Conservation (phyloP, 2,113 vertebrate species). For the Castor canadensis region DNA sequence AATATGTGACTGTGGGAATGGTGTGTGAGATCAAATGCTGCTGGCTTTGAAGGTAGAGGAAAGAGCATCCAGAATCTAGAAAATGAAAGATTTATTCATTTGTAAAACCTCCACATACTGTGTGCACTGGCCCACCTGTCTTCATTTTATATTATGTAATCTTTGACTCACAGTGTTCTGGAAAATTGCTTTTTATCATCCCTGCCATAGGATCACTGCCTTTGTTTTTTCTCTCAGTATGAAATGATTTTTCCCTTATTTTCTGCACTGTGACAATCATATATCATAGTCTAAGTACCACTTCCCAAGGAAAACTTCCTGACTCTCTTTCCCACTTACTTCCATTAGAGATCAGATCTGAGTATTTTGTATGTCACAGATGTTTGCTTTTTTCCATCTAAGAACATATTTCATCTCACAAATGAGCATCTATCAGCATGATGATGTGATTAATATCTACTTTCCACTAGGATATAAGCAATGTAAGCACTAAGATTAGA, state of each 20-base stretch:
- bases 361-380: background rate
- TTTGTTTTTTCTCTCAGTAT: background rate
- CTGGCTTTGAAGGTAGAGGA: background rate
- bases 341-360: background rate
- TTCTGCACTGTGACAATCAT: background rate
- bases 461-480: background rate
- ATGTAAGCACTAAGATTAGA: background rate
- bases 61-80: background rate
- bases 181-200: background rate
- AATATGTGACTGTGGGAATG: background rate
- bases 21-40: background rate
- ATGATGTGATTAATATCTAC: background rate
- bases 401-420: background rate
- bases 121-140: fast-evolving
- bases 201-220: background rate
- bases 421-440: background rate
- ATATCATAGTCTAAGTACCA: background rate
- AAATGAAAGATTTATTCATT: background rate
- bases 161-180: background rate
- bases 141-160: background rate
- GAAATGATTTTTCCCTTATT: background rate
- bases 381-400: background rate
- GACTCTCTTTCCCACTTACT: fast-evolving
- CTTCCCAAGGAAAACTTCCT: background rate
- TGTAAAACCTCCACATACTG: background rate